Base-by-base conservation (phyloP, 2,888 invertebrate species). In the Drosophila neotestacea region DNA sequence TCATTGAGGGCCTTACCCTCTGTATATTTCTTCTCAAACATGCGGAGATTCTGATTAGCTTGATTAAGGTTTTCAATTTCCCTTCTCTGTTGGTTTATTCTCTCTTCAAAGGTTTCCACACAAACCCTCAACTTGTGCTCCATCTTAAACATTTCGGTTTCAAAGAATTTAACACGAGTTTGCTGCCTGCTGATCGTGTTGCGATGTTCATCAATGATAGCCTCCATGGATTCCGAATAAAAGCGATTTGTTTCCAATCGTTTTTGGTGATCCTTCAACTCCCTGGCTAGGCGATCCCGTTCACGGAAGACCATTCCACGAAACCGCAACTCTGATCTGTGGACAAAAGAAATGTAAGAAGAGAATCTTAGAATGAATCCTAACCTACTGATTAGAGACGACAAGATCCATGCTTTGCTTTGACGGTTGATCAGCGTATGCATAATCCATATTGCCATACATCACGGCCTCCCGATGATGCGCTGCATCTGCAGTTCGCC, bases 231-330 rank as follows among this genome's bases (percentile, higher is more conserved):
- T 5, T 88, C 86, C 0, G 89, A 72, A 63, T 92, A 92, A 36
- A 72, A 68, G 0, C 92, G 88, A 70, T 92, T 89, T 6, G 84
- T 55, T 58, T 91, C 81, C 10, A 92, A 70, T 2, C 92, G 91
- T 39, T 87, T 90, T 59, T 89, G 85, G 34, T 91, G 69, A 11
- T 92, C 92, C 11, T 63, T 73, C 2, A 92, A 73, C 36, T 92
- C 92, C 0, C 71, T 83, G 66, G 89, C 88, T 41, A 92, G 72
- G 1, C 92, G 91, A 81, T 92, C 92, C 1, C 92, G 89, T 68
- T 92, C 92, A 4, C 89, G 86, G 41, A 88, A 86, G 6, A 85
- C 73, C 13, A 70, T 0, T 1, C 16, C 16, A 5, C 70, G 64
- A 0, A 85, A 10, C 2, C 28, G 50, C 4, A 11, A 0, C 0